These are phyloP conservation scores for Chrysocyon brachyurus DNA, from an alignment of 2,797 vertebrate species.

Conservation along the genomic window DNA sequence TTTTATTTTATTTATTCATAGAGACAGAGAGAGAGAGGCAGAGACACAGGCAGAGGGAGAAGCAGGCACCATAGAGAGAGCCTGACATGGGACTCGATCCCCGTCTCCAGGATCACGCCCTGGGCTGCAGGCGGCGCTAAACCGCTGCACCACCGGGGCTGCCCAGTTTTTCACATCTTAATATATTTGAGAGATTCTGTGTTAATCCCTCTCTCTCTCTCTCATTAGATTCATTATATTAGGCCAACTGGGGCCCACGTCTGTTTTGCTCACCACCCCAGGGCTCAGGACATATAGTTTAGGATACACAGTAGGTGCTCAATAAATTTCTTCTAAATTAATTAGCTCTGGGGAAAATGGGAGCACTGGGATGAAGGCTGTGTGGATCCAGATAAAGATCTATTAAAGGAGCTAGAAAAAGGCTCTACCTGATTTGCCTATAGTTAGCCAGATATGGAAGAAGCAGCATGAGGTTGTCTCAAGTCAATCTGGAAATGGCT, in stretches of 20 bases:
- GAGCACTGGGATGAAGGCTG: background rate
- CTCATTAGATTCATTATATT: background rate
- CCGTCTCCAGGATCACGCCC: too few species aligned
- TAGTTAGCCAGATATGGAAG: background rate
- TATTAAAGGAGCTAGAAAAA: background rate
- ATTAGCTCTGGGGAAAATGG: background rate
- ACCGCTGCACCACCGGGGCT: too few species aligned
- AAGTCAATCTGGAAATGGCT: background rate
- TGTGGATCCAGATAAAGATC: background rate
- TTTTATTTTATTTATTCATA: too few species aligned
- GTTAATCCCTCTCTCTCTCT: background rate
- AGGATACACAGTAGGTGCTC: background rate
- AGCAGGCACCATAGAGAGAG: too few species aligned
- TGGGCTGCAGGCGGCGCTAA: too few species aligned
- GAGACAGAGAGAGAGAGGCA: too few species aligned
- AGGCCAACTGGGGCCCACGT: background rate
- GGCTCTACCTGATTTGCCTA: background rate
- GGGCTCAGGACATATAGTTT: background rate
- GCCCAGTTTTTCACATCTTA: background rate
- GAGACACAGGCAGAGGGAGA: too few species aligned
- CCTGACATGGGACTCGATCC: too few species aligned
- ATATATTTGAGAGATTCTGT: background rate
- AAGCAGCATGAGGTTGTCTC: background rate
- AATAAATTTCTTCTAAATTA: constrained; percentile 13
- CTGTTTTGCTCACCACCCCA: background rate